Base-by-base conservation (phyloP, 2,797 vertebrate genomes). In the Gymnothorax javanicus region DNA sequence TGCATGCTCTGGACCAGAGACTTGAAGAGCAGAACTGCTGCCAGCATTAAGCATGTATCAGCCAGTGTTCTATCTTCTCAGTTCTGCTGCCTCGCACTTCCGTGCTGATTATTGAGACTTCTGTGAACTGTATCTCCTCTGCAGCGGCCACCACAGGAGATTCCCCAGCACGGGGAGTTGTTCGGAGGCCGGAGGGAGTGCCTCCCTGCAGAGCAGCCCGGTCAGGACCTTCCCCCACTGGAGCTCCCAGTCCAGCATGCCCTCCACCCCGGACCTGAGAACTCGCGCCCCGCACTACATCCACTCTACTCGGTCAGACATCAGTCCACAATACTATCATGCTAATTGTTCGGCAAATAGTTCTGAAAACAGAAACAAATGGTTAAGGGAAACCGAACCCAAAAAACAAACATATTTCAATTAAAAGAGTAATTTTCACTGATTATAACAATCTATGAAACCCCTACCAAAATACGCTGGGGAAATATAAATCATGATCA, bases 161-260 rank as follows among this genome's bases (percentile, higher is more conserved):
- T 99, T 99, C 92, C 98, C 97, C 85, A 99, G 99, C 94, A 97
- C 96, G 0, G 97, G 98, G 82, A 98, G 97, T 93, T 97, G 97
- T 92, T 94, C 97, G 0, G 98, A 99, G 90, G 97, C 97, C 0
- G 98, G 97, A 58, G 98, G 97, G 50, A 98, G 97, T 92, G 97
- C 96, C 94, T 99, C 98, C 0, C 95, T 99, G 85, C 98, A 99
- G 94, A 98, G 95, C 93, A 99, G 99, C 91, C 98, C 99, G 82
- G 96, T 98, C 92, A 96, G 98, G 88, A 95, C 92, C 91, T 96
- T 97, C 84, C 97, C 97, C 52, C 97, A 97, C 93, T 99, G 98
- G 98, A 99, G 96, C 89, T 98, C 98, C 71, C 98, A 99, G 93
- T 99, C 97, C 93, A 99, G 98, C 95, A 98, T 98, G 98, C 98